These are phyloP conservation scores for Lytechinus variegatus DNA, from an alignment of 35 echinoderm and acorn worm species.

Conservation along the genomic window DNA sequence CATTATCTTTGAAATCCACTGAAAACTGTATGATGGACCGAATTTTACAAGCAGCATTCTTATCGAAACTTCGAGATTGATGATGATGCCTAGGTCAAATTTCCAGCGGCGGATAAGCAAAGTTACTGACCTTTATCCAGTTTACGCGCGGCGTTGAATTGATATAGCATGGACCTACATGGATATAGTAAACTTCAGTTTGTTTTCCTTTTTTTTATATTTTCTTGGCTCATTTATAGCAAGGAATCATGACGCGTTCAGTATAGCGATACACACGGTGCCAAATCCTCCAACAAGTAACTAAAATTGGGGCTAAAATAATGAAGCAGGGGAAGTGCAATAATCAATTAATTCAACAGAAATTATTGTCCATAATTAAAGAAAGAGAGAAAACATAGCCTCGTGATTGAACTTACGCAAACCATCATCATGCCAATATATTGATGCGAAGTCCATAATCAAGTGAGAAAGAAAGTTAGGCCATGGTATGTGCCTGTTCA, in stretches of 20 bases:
- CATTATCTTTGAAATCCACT: too few species aligned
- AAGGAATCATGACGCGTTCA: background rate
- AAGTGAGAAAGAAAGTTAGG: too few species aligned
- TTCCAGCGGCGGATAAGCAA: background rate
- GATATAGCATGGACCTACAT: too few species aligned
- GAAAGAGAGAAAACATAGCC: too few species aligned
- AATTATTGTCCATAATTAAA: too few species aligned
- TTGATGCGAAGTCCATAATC: too few species aligned
- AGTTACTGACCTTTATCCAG: background rate
- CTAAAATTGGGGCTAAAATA: too few species aligned
- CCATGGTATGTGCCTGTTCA: too few species aligned
- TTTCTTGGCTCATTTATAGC: background rate
- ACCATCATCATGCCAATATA: too few species aligned
- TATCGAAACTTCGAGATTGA: background rate
- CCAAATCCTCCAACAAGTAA: background rate
- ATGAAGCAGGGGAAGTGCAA: background rate
- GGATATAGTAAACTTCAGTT: background rate
- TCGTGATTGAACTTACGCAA: too few species aligned
- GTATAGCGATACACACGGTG: background rate
- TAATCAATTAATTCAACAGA: background rate
- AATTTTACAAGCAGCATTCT: background rate
- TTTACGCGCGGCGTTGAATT: background rate
- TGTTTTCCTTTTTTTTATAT: background rate
- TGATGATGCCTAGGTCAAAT: background rate
- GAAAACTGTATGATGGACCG: too few species aligned